Evolutionary conservation across 2,797 vertebrate species (phyloP).

Genomic region (Pristis pectinata): DNA sequence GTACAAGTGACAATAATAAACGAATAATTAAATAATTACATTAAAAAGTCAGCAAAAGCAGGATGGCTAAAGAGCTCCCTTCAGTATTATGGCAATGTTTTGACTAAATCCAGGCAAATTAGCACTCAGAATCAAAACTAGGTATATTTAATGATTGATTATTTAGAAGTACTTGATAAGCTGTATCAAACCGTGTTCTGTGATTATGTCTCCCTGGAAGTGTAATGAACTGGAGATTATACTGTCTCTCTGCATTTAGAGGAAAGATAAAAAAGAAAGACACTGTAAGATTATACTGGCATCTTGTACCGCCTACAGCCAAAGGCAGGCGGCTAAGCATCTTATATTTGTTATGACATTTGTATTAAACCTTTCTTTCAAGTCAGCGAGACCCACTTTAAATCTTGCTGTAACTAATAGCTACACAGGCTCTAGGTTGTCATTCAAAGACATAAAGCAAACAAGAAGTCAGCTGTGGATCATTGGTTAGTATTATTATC

Average conservation of each 20-base stretch:
- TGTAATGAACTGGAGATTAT: neutral
- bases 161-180: neutral
- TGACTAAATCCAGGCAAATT: neutral
- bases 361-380: neutral
- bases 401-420: neutral
- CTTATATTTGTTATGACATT: neutral
- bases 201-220: neutral
- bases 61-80: neutral
- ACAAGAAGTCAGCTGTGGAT: neutral
- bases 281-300: neutral
- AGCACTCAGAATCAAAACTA: neutral
- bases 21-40: neutral
- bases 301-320: neutral
- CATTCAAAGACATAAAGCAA: neutral
- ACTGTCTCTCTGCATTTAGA: neutral
- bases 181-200: neutral
- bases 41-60: neutral
- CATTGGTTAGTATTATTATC: neutral
- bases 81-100: neutral
- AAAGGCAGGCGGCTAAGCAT: neutral
- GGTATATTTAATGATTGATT: neutral
- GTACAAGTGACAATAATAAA: too few relatives aligned
- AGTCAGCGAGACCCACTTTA: neutral
- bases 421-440: too few relatives aligned
- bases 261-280: neutral